Percentiles rank a stretch among this genome's conserved stretches.
phyloP scores from a whole-genome alignment of 2,113 vertebrate species.

The Antigone vipio region DNA sequence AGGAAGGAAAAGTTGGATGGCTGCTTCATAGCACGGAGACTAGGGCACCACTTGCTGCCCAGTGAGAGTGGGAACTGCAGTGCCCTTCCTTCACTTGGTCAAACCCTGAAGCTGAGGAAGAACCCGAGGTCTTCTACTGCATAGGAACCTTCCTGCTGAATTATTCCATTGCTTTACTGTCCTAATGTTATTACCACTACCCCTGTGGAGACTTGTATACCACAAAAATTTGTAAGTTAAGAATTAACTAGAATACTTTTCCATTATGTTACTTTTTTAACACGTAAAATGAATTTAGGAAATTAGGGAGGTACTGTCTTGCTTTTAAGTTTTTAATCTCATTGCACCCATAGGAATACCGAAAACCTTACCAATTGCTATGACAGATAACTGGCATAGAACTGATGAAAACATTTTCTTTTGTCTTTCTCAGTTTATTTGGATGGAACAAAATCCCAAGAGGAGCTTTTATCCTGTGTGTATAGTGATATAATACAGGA shows the following conservation, averaged over 20 bases:
- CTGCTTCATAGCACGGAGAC: not conserved
- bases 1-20: not conserved
- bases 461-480: conserved; percentile 78
- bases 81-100: not conserved
- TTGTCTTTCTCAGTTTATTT: conserved; percentile 78
- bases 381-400: not conserved
- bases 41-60: not conserved
- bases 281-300: not conserved
- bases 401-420: not conserved
- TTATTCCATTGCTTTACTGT: not conserved
- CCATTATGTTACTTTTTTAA: not conserved
- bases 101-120: not conserved
- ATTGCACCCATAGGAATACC: not conserved
- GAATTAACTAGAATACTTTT: not conserved
- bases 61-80: not conserved
- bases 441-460: conserved; percentile 84
- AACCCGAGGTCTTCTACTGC: not conserved
- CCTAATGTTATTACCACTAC: not conserved
- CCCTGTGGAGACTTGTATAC: not conserved
- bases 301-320: not conserved
- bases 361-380: not conserved
- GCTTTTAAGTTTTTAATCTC: not conserved
- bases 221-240: not conserved
- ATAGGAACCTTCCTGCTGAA: not conserved
- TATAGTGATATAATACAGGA: conserved; percentile 77